A percentile compares a stretch with the other conserved stretches of the same genome.
These are phyloP conservation scores for Myocastor coypus DNA, from an alignment of 2,113 vertebrate species.

Conservation along the genomic window DNA sequence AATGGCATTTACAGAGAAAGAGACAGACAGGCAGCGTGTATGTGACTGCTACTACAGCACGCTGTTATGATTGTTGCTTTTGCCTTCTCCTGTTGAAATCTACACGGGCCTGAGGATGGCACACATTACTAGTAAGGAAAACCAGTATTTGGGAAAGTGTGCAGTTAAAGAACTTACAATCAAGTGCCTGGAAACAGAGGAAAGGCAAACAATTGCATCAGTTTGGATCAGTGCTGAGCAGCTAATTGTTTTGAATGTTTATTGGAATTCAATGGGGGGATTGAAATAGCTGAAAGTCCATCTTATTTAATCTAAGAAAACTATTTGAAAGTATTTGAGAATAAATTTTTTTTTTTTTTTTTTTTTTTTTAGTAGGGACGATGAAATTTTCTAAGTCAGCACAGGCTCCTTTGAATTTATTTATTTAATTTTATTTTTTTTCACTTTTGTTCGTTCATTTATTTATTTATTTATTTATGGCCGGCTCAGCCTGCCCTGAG, in stretches of 20 bases:
- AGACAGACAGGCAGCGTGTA: background rate
- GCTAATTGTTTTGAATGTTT: constrained; percentile 53
- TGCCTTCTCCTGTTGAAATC: background rate
- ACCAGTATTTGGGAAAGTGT: background rate
- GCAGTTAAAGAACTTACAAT: constrained; percentile 4
- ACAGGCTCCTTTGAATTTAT: background rate
- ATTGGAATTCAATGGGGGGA: background rate
- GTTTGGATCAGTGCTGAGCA: constrained; percentile 4
- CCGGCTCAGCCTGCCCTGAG: too few relatives aligned
- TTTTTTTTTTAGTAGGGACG: background rate
- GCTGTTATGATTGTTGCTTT: background rate
- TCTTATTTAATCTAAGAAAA: constrained; percentile 38
- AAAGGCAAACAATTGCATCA: constrained; percentile 46
- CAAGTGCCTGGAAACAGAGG: constrained; percentile 10
- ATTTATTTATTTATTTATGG: too few relatives aligned
- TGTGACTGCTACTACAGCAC: background rate
- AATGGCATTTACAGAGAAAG: background rate
- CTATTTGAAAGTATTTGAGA: constrained; percentile 27
- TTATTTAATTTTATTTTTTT: too few relatives aligned
- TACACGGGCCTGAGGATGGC: background rate
- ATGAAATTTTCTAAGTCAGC: background rate
- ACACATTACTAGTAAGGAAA: background rate
- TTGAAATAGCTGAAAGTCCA: background rate
- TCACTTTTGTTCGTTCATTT: too few relatives aligned
- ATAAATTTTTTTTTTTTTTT: background rate